Evolutionary conservation across 2,797 vertebrate species (phyloP).

Genomic region (Eurystomus glaucurus): DNA sequence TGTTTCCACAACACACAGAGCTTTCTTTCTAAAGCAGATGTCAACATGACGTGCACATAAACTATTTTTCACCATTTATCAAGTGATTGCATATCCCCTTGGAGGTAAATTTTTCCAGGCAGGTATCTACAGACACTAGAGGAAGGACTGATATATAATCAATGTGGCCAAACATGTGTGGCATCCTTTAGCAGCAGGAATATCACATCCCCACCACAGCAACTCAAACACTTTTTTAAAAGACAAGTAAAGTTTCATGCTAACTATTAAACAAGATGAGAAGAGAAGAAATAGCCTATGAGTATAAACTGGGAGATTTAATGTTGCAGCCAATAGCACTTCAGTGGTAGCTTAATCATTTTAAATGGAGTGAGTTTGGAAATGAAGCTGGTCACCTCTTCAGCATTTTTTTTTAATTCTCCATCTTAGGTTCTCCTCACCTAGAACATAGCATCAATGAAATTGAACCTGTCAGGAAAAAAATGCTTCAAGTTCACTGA

Average conservation of each 20-base stretch:
- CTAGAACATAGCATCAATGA: background rate
- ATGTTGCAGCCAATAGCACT: background rate
- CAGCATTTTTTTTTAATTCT: background rate
- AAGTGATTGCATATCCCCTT: background rate
- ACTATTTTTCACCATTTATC: background rate
- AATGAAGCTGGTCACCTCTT: background rate
- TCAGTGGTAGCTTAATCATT: background rate
- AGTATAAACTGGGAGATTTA: background rate
- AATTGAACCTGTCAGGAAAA: slow-evolving; percentile 17
- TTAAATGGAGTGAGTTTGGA: background rate
- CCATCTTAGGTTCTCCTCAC: background rate
- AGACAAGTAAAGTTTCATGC: background rate
- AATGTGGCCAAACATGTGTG: background rate
- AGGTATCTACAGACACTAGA: background rate
- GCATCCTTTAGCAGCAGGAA: background rate
- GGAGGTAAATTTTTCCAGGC: background rate
- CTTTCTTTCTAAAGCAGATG: background rate
- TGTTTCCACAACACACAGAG: background rate
- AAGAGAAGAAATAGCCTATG: background rate
- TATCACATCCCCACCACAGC: background rate
- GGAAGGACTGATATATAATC: background rate
- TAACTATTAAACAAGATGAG: background rate
- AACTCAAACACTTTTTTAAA: background rate
- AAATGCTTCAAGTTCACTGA: background rate
- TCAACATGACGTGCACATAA: background rate